Evolutionary conservation across 2,113 vertebrate species (phyloP), one percentile per base, ranked within the genome.

Genomic region (Odocoileus hemionus): DNA sequence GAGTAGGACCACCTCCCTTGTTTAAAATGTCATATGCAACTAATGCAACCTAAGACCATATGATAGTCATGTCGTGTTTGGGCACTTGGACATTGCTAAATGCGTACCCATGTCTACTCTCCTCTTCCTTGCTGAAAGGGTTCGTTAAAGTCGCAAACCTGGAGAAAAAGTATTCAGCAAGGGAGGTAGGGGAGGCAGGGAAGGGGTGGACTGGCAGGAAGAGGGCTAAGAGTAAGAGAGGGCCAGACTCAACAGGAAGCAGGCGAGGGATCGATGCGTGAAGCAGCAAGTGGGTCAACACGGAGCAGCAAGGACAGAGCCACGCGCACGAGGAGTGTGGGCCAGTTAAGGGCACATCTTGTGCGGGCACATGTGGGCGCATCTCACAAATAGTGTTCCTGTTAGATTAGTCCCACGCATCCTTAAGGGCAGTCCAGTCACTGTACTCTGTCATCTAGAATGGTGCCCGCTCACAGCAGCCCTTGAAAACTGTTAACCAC

Each of bases 341-440:
- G 78, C 45, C 61, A 36, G 23, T 1, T 19, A 11, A 67, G 64
- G 17, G 64, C 8, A 0, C 61, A 19, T n/a, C 61, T 67, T 7
- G 2, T 2, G 33, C 1, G 7, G 61, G 33, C 61, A 67, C 33
- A 17, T 9, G 16, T n/a, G 64, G 64, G 45, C 55, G 23, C 19
- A 4, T 17, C 85, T 64, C 61, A 54, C 36, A 33, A 12, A 17
- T 0, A 1, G 1, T 3, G 6, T 13, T 25, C 33, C 28, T 2
- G 15, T 36, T 2, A 2, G 1, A 1, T 3, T 2, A 14, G 9
- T 11, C 6, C 39, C 8, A 4, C 0, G 5, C 14, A 26, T 13
- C 52, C 58, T 39, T 6, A 3, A 4, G 28, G 83, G 50, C 78
- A 43, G 54, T 16, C 14, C 55, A 26, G 50, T 10, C 58, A 14